These are phyloP conservation scores for Diachrysia chrysitis DNA, from an alignment of 2,888 invertebrate genomes.

Conservation along the genomic window DNA sequence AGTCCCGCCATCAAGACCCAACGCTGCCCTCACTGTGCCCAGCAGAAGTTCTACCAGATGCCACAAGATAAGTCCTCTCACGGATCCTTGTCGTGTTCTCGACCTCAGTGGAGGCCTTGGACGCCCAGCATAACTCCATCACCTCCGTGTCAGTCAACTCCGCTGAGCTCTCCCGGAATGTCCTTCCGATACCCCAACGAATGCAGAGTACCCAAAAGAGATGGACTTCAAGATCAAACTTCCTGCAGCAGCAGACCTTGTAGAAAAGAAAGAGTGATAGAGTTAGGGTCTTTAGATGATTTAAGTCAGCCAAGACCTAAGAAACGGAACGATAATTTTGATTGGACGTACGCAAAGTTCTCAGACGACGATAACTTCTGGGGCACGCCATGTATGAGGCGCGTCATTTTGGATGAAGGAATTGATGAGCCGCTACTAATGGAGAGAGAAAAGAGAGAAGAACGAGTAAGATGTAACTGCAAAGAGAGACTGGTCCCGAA, in stretches of 20 bases:
- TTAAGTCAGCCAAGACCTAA: conserved; percentile 29
- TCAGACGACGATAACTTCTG: conserved; percentile 51
- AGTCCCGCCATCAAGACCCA: neutral
- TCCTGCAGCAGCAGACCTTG: conserved; percentile 13
- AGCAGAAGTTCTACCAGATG: conserved; percentile 7
- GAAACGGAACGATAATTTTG: conserved; percentile 23
- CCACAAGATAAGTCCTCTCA: conserved; percentile 14
- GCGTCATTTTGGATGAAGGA: conserved; percentile 38
- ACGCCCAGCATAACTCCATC: conserved; percentile 33
- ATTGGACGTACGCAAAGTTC: conserved; percentile 31
- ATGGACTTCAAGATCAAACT: conserved; percentile 34
- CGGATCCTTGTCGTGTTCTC: conserved; percentile 5
- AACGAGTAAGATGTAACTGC: conserved; percentile 52
- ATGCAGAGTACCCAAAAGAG: conserved; percentile 21
- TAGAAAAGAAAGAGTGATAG: conserved; percentile 39
- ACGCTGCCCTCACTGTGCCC: conserved; percentile 14
- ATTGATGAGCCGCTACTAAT: conserved; percentile 31
- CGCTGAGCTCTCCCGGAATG: conserved; percentile 3
- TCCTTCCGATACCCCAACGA: conserved; percentile 14
- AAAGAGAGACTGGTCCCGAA: conserved; percentile 40
- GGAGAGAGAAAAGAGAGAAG: conserved; percentile 49
- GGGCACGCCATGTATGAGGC: conserved; percentile 34
- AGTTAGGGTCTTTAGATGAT: conserved; percentile 52
- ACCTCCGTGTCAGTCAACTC: conserved; percentile 17
- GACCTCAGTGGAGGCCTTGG: neutral